Evolutionary conservation across 2,113 vertebrate genomes (phyloP).

Genomic region (Pavo muticus): DNA sequence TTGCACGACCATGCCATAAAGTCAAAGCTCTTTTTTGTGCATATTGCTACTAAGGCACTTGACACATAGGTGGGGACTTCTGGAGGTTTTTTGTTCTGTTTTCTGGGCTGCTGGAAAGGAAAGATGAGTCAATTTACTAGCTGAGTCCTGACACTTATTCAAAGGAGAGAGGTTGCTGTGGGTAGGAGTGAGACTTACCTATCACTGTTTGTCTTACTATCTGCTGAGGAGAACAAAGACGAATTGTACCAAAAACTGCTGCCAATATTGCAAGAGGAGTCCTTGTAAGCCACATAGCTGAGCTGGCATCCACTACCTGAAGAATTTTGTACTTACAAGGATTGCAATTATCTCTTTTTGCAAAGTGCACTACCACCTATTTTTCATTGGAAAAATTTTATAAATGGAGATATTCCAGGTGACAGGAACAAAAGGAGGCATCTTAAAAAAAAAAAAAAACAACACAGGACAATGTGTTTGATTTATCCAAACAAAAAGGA

Average conservation of each 20-base stretch:
- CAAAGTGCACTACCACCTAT: not conserved
- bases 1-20: not conserved
- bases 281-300: not conserved
- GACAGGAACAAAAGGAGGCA: not conserved
- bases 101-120: not conserved
- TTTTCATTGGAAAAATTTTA: not conserved
- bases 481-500: not conserved
- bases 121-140: conserved; percentile 27
- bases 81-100: not conserved
- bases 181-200: not conserved
- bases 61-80: not conserved
- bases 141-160: not conserved
- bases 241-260: not conserved
- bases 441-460: not conserved
- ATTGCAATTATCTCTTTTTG: not conserved
- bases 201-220: not conserved
- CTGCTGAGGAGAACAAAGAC: not conserved
- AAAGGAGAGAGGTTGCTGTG: not conserved
- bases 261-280: not conserved
- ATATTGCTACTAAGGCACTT: not conserved
- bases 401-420: not conserved
- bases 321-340: not conserved
- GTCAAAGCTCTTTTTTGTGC: not conserved
- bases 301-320: conserved; percentile 10
- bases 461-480: not conserved